Evolutionary conservation across 2,113 vertebrate genomes (phyloP).

Genomic region (Sylvia atricapilla): DNA sequence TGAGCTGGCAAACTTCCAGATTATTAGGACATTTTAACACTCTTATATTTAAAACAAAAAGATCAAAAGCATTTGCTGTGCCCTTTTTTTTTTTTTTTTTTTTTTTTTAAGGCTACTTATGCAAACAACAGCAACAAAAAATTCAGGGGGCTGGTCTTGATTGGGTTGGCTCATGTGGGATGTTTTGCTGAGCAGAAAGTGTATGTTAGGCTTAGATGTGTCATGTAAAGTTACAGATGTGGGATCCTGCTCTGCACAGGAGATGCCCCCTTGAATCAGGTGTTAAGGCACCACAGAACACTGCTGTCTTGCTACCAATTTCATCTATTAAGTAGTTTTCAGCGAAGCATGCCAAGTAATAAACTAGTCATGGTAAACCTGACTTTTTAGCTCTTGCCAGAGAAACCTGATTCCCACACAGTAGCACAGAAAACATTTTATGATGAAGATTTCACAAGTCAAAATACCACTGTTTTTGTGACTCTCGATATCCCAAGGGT

Average conservation of each 20-base stretch:
- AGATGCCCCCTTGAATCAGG: background rate
- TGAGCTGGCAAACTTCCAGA: background rate
- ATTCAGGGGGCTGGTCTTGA: background rate
- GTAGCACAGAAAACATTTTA: slow-evolving; percentile 43
- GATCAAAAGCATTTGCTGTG: background rate
- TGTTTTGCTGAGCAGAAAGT: background rate
- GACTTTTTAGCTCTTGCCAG: slow-evolving; percentile 15
- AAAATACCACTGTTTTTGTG: slow-evolving; percentile 57
- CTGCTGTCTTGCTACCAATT: background rate
- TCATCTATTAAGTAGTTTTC: background rate
- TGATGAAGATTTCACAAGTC: slow-evolving; percentile 38
- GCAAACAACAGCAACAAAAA: background rate
- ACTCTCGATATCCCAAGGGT: slow-evolving; percentile 48
- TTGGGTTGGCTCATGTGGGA: background rate
- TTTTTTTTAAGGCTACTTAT: background rate
- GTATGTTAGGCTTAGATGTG: background rate
- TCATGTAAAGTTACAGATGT: background rate
- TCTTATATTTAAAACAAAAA: background rate
- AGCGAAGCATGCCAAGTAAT: background rate
- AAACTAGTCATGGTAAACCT: slow-evolving; percentile 5
- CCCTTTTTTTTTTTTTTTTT: background rate
- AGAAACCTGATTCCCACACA: slow-evolving; percentile 36
- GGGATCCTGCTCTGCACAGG: background rate
- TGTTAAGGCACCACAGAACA: background rate
- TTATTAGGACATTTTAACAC: slow-evolving; percentile 6